Percentiles rank a stretch among this genome's conserved stretches.
phyloP scores from a whole-genome alignment of 2,888 invertebrate genomes.

The Ganaspis brasiliensis region DNA sequence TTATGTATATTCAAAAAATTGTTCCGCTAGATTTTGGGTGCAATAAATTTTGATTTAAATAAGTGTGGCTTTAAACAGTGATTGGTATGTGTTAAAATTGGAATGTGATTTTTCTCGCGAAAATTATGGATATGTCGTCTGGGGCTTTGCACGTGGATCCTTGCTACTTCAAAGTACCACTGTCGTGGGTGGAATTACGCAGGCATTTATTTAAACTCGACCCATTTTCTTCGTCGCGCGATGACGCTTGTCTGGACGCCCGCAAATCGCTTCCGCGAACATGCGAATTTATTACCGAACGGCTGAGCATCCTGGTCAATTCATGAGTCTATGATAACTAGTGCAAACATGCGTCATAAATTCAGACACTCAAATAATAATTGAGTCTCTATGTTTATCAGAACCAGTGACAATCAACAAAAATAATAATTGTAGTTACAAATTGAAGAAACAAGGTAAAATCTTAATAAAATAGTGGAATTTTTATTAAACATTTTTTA shows the following conservation, averaged over 20 bases:
- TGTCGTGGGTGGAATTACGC: conserved; percentile 70
- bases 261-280: conserved; percentile 61
- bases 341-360: conserved; percentile 10
- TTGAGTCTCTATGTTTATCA: conserved; percentile 3
- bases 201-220: conserved; percentile 71
- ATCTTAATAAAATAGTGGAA: too few species aligned
- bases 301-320: conserved; percentile 24
- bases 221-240: conserved; percentile 65
- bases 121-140: neutral
- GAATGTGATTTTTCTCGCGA: neutral
- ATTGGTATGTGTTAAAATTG: neutral
- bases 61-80: neutral
- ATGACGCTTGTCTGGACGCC: conserved; percentile 46
- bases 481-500: too few species aligned
- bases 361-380: conserved; percentile 11
- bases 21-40: neutral
- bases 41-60: conserved; percentile 2
- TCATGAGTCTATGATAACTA: conserved; percentile 12
- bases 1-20: neutral
- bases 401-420: neutral
- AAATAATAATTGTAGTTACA: too few species aligned
- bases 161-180: conserved; percentile 23
- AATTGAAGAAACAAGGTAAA: too few species aligned
- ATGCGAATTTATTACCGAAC: conserved; percentile 34
- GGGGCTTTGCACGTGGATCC: neutral